Base-by-base conservation (phyloP, 1,140 invertebrate species). In the Holotrichia oblita region DNA sequence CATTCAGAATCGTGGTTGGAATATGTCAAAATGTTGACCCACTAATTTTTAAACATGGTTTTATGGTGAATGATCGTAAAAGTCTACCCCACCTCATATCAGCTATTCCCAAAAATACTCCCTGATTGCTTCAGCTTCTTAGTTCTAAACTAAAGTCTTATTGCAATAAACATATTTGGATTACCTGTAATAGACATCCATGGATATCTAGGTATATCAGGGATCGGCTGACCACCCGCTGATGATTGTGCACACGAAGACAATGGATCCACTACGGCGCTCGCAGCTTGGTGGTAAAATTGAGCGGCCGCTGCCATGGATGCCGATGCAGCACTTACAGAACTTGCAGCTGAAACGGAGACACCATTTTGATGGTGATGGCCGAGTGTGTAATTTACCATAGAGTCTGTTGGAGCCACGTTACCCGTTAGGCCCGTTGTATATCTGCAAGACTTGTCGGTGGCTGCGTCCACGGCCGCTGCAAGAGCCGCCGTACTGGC, bases 161-260 rank as follows among this genome's bases (percentile, higher is more conserved):
- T 34, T 34, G 27, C 27, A 34, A 34, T 34, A 34, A 34, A 34
- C 27, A 34, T 34, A 34, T 10, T 27, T 24, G 77, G 91, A 91
- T 94, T 92, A 97, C 96, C 96, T 90, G 96, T 97, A 87, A 97
- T 96, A 82, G 96, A 96, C 96, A 98, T 97, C 96, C 96, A 98
- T n/a, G 96, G 96, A 88, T 97, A 97, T 85, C 96, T 91, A 14
- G 96, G 95, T 85, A 97, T 95, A 87, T 95, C 94, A 40, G 95
- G 94, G 82, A 95, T 92, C 75, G 91, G 88, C 83, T 94, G 91
- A 89, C 94, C 90, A 83, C 93, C 90, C 84, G 92, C 84, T 40
- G 91, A 88, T 27, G 90, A 91, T 85, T 93, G 93, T 79, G 89
- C 89, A 87, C 90, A 91, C 72, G 91, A 91, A 78, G 90, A 90